Base-by-base conservation (phyloP, 2,797 vertebrate genomes). In the Catamblyrhynchus diadema region DNA sequence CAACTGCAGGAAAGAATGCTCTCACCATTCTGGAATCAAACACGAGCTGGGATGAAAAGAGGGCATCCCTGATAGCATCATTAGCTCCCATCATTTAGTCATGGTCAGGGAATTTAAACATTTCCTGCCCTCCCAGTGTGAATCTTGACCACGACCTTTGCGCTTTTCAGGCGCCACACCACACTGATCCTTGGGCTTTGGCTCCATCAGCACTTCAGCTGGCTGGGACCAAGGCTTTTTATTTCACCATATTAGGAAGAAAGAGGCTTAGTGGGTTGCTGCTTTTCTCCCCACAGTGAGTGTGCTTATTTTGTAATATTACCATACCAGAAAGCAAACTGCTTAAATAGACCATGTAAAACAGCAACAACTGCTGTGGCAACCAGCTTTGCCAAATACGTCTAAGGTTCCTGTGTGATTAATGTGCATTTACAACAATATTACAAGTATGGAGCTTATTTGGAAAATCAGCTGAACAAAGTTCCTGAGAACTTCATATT, bases 231-330 rank as follows among this genome's bases (percentile, higher is more conserved):
- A 80, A 60, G 57, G 72, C 67, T 88, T 91, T 94, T 82, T 67
- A 94, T 90, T 86, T 94, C 81, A 93, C 97, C 97, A 97, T 97
- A 97, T 97, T 95, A 96, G 97, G 97, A 94, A 92, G 92, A 95
- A 97, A 96, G n/a, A 93, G 62, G 42, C 57, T 62, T 91, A 69
- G 28, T 2, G 71, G 44, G 30, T 84, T 74, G 67, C 42, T 81
- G 77, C 37, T 85, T 91, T 85, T 91, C 70, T 91, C 75, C 71
- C 61, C 92, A 92, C 74, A 95, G 66, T 16, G 48, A 83, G 19
- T 42, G 82, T 86, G 85, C 21, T 84, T 81, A 86, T 90, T 96
- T 81, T 92, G 88, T 93, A 96, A 94, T 79, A 95, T 71, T 69
- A 77, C 39, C 65, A 88, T 82, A 82, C 95, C 69, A 72, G 95